Evolutionary conservation across 2,888 invertebrate genomes (phyloP).

Genomic region (Tenthredo amoena): DNA sequence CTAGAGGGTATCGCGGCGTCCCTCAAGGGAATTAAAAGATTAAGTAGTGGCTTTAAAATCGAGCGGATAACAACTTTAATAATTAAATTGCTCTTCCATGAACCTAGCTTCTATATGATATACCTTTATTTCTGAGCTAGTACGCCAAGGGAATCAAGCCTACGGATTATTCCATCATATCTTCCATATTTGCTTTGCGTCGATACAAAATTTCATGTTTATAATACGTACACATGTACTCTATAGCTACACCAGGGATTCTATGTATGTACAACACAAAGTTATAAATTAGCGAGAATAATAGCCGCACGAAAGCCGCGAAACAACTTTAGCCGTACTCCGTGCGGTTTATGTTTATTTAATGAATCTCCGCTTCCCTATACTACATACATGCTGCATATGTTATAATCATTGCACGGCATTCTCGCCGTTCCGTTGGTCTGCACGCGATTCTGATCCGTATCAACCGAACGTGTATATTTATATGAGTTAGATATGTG

Average conservation of each 20-base stretch:
- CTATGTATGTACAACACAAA: background rate
- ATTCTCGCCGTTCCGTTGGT: constrained; percentile 22
- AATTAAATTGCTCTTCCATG: constrained; percentile 61
- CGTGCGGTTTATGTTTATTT: constrained; percentile 40
- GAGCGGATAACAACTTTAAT: constrained; percentile 66
- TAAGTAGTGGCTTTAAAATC: constrained; percentile 60
- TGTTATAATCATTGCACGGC: constrained; percentile 34
- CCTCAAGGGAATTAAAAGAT: constrained; percentile 66
- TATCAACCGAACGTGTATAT: constrained; percentile 32
- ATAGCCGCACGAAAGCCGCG: constrained; percentile 3
- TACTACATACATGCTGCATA: constrained; percentile 27
- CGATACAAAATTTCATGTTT: background rate
- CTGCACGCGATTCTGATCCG: constrained; percentile 39
- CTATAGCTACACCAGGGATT: background rate
- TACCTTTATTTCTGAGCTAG: background rate
- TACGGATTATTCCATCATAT: background rate
- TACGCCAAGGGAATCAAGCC: background rate
- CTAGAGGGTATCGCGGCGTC: constrained; percentile 61
- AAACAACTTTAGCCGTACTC: constrained; percentile 1
- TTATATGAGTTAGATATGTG: constrained; percentile 14
- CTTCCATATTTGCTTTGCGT: background rate
- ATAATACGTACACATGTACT: background rate
- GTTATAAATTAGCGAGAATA: background rate
- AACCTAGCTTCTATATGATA: background rate
- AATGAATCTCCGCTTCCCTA: constrained; percentile 38